A percentile compares a stretch with the other conserved stretches of the same genome.
phyloP scores from a whole-genome alignment of 2,113 vertebrate genomes.

The Cinclus mexicanus region DNA sequence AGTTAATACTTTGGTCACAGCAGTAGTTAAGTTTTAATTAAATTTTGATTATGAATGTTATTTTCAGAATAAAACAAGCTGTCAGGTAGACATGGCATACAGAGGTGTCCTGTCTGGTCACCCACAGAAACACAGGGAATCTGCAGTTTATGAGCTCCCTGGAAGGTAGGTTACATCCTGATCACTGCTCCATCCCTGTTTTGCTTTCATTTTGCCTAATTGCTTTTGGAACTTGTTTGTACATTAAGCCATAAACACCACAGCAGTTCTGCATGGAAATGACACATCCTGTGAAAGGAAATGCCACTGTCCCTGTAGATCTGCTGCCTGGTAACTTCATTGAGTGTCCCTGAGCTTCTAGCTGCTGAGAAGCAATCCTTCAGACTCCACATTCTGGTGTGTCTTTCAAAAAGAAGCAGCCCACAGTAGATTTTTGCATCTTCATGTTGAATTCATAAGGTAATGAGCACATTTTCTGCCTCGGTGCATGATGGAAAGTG shows the following conservation, averaged over 20 bases:
- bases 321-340: not conserved
- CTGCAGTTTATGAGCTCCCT: not conserved
- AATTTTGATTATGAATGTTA: not conserved
- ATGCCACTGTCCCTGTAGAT: not conserved
- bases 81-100: not conserved
- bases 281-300: accelerated
- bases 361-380: not conserved
- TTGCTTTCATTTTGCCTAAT: not conserved
- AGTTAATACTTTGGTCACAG: not conserved
- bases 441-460: not conserved
- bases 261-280: not conserved
- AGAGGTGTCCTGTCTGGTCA: not conserved
- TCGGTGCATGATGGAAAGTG: not conserved
- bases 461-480: not conserved
- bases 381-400: not conserved
- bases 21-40: not conserved
- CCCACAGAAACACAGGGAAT: not conserved
- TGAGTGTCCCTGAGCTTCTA: not conserved
- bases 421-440: not conserved
- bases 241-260: not conserved
- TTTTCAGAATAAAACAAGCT: not conserved
- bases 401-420: not conserved
- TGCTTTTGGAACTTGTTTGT: not conserved
- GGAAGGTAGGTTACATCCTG: not conserved
- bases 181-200: not conserved